A percentile compares a stretch with the other conserved stretches of the same genome.
Conservation (phyloP, 2,888 invertebrate genomes). For the Entomobrya proxima region DNA sequence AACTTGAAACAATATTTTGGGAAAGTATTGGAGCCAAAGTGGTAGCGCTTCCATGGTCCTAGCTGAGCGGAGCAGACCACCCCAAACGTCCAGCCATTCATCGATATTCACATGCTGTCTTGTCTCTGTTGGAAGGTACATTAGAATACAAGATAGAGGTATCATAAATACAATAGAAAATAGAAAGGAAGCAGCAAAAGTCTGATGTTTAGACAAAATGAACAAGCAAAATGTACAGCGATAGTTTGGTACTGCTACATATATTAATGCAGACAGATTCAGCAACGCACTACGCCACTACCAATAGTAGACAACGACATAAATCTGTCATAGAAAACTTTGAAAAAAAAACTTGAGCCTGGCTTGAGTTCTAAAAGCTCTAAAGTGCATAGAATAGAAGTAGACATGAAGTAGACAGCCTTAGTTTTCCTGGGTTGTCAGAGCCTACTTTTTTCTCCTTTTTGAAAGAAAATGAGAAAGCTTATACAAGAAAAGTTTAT, state of each 20-base stretch:
- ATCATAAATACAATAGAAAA: not conserved
- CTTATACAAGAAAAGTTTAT: not conserved
- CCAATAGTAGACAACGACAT: constrained; percentile 20
- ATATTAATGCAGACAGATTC: not conserved
- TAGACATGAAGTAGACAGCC: not conserved
- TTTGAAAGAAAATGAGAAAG: not conserved
- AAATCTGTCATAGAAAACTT: constrained; percentile 51
- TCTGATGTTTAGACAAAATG: not conserved
- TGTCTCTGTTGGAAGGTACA: constrained; percentile 65
- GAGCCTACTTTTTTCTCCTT: not conserved
- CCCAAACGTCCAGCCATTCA: constrained; percentile 86
- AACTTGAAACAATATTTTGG: constrained; percentile 85
- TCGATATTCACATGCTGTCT: constrained; percentile 79
- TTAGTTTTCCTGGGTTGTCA: not conserved
- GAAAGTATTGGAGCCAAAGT: constrained; percentile 85
- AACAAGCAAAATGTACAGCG: not conserved
- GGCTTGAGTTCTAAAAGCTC: not conserved
- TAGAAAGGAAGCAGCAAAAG: not conserved
- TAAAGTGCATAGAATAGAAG: not conserved
- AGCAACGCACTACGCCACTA: not conserved
- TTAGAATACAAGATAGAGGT: not conserved
- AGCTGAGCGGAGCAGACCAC: constrained; percentile 80
- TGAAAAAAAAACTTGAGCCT: constrained; percentile 30
- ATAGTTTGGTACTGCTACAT: not conserved
- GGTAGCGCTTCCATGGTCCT: constrained; percentile 83